phyloP scores from a whole-genome alignment of 2,113 vertebrate genomes.

The Fregata magnificens region DNA sequence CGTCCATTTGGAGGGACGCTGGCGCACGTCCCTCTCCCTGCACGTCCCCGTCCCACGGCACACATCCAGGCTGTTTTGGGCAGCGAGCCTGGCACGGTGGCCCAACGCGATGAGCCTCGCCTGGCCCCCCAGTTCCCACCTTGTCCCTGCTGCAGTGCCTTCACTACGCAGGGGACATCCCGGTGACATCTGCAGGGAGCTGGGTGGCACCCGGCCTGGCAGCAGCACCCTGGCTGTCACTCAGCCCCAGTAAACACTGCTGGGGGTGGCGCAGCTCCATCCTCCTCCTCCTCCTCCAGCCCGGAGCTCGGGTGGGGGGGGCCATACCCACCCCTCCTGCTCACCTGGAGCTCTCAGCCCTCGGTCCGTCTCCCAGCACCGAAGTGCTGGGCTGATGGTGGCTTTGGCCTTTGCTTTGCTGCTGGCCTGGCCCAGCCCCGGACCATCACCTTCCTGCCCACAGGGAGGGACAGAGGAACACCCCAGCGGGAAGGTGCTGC shows the following conservation, averaged over 20 bases:
- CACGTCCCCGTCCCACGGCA: accelerated
- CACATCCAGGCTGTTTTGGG: background rate
- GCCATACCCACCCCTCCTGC: background rate
- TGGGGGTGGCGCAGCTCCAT: background rate
- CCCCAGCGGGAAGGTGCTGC: background rate
- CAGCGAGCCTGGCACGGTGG: background rate
- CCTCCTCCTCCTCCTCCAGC: background rate
- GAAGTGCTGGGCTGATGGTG: background rate
- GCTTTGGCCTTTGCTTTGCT: background rate
- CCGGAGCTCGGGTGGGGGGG: accelerated
- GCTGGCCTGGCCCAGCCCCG: background rate
- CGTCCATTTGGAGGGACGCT: accelerated
- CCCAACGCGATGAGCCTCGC: accelerated
- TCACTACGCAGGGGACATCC: background rate
- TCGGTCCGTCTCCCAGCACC: background rate
- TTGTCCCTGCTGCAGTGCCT: accelerated
- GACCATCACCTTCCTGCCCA: background rate
- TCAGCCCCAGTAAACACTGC: background rate
- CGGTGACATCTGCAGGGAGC: background rate
- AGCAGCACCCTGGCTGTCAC: background rate
- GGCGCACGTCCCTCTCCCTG: background rate
- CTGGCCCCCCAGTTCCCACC: accelerated
- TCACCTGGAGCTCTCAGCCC: background rate
- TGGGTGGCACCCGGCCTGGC: background rate
- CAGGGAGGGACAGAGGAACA: background rate